Conservation (phyloP, 2,797 vertebrate species). For the Darevskia mixta region DNA sequence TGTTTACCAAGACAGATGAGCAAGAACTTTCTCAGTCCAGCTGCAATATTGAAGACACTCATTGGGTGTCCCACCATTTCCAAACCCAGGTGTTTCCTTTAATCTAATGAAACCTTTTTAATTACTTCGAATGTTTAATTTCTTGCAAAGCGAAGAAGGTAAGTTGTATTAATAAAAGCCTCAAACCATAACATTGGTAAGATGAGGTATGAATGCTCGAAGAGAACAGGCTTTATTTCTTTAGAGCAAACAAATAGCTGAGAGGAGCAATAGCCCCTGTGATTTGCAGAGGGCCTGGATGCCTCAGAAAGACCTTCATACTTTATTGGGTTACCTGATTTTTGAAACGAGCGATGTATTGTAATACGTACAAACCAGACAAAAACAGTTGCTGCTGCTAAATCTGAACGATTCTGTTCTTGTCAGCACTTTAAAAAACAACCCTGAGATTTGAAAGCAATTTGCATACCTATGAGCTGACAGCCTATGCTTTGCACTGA, state of each 20-base stretch:
- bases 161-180: slow-evolving; percentile 29
- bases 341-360: slow-evolving; percentile 22
- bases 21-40: not conserved
- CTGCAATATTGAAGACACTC: slow-evolving; percentile 1
- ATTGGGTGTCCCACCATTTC: slow-evolving; percentile 23
- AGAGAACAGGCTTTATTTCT: slow-evolving; percentile 34
- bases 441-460: not conserved
- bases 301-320: slow-evolving; percentile 27
- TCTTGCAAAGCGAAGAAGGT: slow-evolving; percentile 45
- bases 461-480: not conserved
- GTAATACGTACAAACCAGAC: not conserved
- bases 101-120: slow-evolving; percentile 41
- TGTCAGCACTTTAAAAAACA: not conserved
- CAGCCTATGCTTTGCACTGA: not conserved
- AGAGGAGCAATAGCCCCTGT: not conserved
- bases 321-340: slow-evolving; percentile 40
- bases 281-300: slow-evolving; percentile 41
- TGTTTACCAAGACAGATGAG: slow-evolving; percentile 25
- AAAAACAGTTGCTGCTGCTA: not conserved
- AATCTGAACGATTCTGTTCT: not conserved
- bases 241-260: not conserved
- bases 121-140: slow-evolving; percentile 44
- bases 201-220: slow-evolving; percentile 7
- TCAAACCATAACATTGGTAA: slow-evolving; percentile 25
- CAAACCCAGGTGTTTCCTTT: slow-evolving; percentile 43